Conservation (phyloP, 2,797 vertebrate species). For the Pteronotus mesoamericanus region DNA sequence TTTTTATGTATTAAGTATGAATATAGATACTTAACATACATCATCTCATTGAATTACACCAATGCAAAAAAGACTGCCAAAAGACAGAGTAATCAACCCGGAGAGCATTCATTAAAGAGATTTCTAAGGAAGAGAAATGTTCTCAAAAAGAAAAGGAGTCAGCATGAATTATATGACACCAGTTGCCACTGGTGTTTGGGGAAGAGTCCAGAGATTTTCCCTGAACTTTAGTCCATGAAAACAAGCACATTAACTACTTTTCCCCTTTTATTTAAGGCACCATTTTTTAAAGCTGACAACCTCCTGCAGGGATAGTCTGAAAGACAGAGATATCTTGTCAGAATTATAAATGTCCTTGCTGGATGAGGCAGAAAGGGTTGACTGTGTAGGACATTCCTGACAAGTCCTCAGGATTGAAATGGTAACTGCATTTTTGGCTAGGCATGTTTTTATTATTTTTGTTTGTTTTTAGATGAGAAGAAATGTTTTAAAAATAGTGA, state of each 20-base stretch:
- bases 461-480: background rate
- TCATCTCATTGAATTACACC: conserved; percentile 46
- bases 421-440: background rate
- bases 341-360: conserved; percentile 62
- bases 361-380: conserved; percentile 36
- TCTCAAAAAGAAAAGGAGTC: conserved; percentile 12
- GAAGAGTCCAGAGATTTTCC: conserved; percentile 34
- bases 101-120: background rate
- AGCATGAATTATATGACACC: background rate
- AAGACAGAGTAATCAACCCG: conserved; percentile 27
- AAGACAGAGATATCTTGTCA: conserved; percentile 60
- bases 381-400: conserved; percentile 26
- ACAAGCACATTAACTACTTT: conserved; percentile 43
- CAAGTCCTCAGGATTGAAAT: conserved; percentile 23
- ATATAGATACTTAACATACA: conserved; percentile 38
- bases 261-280: background rate
- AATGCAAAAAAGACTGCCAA: background rate
- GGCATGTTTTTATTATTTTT: background rate
- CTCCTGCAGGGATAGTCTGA: conserved; percentile 60
- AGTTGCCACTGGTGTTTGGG: background rate
- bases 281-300: conserved; percentile 63
- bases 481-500: background rate
- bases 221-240: conserved; percentile 15
- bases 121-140: conserved; percentile 39
- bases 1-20: background rate